Conservation (phyloP, 2,113 vertebrate species). For the Turnix velox region DNA sequence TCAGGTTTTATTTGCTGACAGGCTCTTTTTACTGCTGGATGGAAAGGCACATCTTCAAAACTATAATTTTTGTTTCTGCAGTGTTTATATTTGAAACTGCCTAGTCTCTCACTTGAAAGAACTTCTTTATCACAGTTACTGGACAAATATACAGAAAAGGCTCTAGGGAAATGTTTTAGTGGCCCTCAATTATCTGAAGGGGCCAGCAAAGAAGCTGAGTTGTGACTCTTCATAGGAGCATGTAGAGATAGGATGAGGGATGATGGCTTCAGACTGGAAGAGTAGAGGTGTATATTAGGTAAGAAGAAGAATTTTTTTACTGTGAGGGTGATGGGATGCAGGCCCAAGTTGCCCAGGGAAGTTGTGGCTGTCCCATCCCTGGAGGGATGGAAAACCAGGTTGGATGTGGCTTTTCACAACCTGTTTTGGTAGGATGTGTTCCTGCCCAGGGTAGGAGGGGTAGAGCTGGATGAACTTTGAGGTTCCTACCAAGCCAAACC, state of each 20-base stretch:
- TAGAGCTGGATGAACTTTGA: not conserved
- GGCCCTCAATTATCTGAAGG: not conserved
- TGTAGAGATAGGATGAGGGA: not conserved
- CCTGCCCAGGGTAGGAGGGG: not conserved
- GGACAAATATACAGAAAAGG: not conserved
- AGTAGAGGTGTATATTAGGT: not conserved
- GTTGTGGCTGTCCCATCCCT: not conserved
- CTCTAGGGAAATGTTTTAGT: not conserved
- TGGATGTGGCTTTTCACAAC: not conserved
- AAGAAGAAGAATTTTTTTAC: not conserved
- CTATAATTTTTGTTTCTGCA: constrained; percentile 5
- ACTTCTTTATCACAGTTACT: not conserved
- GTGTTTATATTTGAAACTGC: constrained; percentile 18
- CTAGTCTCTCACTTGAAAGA: not conserved
- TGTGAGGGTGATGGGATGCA: not conserved
- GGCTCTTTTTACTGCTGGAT: not conserved
- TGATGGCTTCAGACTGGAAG: not conserved
- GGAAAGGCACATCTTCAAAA: not conserved
- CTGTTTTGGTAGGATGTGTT: not conserved
- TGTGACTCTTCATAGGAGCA: not conserved
- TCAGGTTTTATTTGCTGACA: not conserved
- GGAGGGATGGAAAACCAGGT: not conserved
- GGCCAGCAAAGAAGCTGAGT: not conserved
- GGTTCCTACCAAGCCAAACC: not conserved
- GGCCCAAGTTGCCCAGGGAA: not conserved